Evolutionary conservation across 2,113 vertebrate species (phyloP).

Genomic region (Aix galericulata): DNA sequence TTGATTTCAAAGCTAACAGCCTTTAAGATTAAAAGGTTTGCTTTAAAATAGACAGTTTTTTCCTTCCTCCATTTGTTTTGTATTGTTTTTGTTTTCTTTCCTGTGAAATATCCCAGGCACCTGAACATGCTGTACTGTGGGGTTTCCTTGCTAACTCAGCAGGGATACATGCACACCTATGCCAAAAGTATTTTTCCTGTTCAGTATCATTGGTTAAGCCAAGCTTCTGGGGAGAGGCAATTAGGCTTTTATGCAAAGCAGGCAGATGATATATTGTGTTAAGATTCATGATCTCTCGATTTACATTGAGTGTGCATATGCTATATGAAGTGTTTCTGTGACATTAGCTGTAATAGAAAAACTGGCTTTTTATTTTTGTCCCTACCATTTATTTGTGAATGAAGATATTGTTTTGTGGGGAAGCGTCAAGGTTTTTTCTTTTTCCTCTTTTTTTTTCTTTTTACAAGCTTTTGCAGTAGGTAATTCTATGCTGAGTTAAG

Average conservation of each 20-base stretch:
- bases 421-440: neutral
- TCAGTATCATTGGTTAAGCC: neutral
- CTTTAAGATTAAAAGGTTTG: neutral
- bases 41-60: neutral
- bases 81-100: neutral
- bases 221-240: neutral
- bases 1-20: neutral
- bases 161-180: fast-evolving
- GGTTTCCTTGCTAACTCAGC: neutral
- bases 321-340: neutral
- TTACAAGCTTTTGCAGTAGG: neutral
- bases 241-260: neutral
- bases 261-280: neutral
- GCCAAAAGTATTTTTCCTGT: neutral
- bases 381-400: neutral
- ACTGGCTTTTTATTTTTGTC: neutral
- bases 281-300: neutral
- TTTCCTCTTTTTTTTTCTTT: neutral
- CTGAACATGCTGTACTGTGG: neutral
- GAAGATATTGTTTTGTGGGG: neutral
- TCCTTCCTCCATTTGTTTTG: too few species aligned
- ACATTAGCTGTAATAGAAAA: neutral
- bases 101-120: neutral
- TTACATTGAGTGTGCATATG: neutral
- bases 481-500: conserved; percentile 1